Conservation (phyloP, 2,113 vertebrate genomes). For the Chroicocephalus ridibundus region DNA sequence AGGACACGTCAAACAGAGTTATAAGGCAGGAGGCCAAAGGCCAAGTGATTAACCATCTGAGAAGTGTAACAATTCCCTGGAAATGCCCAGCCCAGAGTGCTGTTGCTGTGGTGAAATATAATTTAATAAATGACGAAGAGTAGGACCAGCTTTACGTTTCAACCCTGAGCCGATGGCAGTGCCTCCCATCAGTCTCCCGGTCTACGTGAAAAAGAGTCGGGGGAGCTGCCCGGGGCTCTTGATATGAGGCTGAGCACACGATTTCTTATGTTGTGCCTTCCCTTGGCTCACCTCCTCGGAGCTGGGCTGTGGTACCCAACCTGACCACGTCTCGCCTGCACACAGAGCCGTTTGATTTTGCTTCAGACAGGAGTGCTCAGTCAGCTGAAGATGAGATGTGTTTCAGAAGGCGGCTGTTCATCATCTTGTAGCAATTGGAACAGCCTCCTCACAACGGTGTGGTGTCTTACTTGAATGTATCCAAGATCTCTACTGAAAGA, state of each 20-base stretch:
- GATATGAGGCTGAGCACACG: neutral
- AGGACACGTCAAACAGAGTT: constrained; percentile 11
- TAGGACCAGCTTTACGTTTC: neutral
- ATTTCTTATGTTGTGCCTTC: neutral
- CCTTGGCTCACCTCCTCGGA: neutral
- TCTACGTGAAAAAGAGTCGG: no score
- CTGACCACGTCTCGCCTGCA: rapidly evolving
- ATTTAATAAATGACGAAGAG: neutral
- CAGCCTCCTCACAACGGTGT: neutral
- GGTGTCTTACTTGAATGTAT: neutral
- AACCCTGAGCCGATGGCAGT: neutral
- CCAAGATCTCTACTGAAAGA: neutral
- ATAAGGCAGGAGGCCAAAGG: constrained; percentile 40
- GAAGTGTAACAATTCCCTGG: constrained; percentile 26
- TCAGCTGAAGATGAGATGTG: neutral
- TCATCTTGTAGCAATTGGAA: neutral
- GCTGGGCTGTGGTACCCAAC: rapidly evolving
- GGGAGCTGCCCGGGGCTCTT: neutral
- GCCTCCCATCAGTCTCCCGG: neutral
- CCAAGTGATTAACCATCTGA: constrained; percentile 23
- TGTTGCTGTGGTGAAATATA: neutral
- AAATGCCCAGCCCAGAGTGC: neutral
- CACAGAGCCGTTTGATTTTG: rapidly evolving
- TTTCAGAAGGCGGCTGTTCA: neutral
- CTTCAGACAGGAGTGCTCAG: neutral